Evolutionary conservation across 2,113 vertebrate species (phyloP), one percentile per base, ranked within the genome.

Genomic region (Archocentrus centrarchus): DNA sequence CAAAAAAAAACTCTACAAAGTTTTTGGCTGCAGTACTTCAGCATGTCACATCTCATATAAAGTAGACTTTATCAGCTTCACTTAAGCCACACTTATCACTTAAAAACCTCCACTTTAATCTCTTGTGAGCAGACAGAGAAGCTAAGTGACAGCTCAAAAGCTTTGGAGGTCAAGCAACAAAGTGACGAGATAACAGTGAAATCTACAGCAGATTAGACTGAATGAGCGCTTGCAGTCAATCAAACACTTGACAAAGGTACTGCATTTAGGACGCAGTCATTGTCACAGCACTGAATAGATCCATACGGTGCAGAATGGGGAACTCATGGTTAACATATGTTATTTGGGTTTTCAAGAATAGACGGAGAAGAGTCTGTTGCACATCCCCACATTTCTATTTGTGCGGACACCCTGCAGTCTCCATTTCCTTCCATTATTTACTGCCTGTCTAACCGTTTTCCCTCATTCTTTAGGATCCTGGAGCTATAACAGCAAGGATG

Each of bases 391-490:
- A 61, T 30, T 87, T 79, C 58, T 87, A 84, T 85, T 86, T 75
- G 30, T 10, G 5, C 63, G 17, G 77, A 83, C 82, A 82, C 66
- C 82, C 73, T 80, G 75, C 70, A 11, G 86, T 76, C 70, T 83
- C 80, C 78, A 75, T 90, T 92, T 89, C 89, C 90, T 79, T 80
- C 82, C 20, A 88, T 89, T 88, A 91, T 93, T 87, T 85, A 80
- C 57, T 24, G 47, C 18, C 68, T 14, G 39, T 76, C 79, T 89
- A 63, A 83, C 39, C 3, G 11, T 58, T 80, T 66, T 62, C 47
- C 81, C 41, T 53, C 22, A 55, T 70, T 79, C 53, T 81, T 68
- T 61, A 88, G 80, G 55, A 39, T 63, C 41, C 22, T 13, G 59
- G 50, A 80, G 53, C 44, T 58, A 3, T 66, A 59, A 73, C 27